Evolutionary conservation across 2,888 invertebrate genomes (phyloP).

Genomic region (Helobdella robusta): DNA sequence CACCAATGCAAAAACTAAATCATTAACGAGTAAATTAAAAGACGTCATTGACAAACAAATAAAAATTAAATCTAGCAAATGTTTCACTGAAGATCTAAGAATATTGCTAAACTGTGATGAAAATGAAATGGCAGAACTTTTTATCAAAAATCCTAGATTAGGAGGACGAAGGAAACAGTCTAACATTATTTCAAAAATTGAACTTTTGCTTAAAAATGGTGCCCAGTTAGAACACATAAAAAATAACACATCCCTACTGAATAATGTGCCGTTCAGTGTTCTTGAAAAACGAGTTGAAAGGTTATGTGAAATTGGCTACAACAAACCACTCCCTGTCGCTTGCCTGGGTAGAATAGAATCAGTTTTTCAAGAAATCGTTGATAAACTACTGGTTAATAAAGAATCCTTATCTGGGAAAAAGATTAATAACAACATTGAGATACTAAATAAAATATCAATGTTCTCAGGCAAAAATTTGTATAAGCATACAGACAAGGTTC

Average conservation of each 20-base stretch:
- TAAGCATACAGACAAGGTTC: slow-evolving; percentile 15
- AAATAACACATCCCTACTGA: slow-evolving; percentile 15
- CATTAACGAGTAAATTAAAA: no score
- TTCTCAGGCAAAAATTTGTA: not conserved
- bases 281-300: slow-evolving; percentile 8
- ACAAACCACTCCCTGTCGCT: slow-evolving; percentile 20
- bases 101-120: slow-evolving; percentile 1
- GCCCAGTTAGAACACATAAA: slow-evolving; percentile 10
- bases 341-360: slow-evolving; percentile 5
- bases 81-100: slow-evolving; percentile 5
- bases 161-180: not conserved
- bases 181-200: slow-evolving; percentile 17
- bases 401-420: not conserved
- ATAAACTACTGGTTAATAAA: not conserved
- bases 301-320: not conserved
- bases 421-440: not conserved
- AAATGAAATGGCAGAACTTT: slow-evolving; percentile 19
- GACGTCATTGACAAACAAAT: no score
- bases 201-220: slow-evolving; percentile 5
- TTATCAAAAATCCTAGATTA: slow-evolving; percentile 14
- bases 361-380: slow-evolving; percentile 9
- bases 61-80: no score
- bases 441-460: not conserved
- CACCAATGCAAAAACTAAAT: no score
- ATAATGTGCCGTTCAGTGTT: slow-evolving; percentile 12